Percentiles rank a stretch among this genome's conserved stretches.
These are phyloP conservation scores for Sepioteuthis lessoniana DNA, from an alignment of 2,888 invertebrate genomes.

Conservation along the genomic window DNA sequence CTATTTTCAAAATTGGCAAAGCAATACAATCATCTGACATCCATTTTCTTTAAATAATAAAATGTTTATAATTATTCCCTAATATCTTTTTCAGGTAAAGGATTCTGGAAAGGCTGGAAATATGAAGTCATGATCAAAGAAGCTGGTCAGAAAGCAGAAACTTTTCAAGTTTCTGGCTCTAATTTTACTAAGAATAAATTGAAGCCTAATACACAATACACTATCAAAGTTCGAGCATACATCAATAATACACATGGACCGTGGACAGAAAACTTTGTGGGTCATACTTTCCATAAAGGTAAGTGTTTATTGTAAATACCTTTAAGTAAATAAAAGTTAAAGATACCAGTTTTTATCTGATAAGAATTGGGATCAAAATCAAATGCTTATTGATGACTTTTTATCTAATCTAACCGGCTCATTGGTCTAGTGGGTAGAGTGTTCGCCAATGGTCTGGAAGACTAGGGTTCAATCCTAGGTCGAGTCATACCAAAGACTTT, in stretches of 20 bases:
- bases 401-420: no score
- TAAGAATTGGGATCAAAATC: no score
- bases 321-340: no score
- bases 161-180: constrained; percentile 62
- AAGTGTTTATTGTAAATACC: constrained; percentile 42
- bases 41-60: background rate
- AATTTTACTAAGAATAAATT: constrained; percentile 74
- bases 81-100: constrained; percentile 76
- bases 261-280: constrained; percentile 84
- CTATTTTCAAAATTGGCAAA: background rate
- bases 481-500: no score
- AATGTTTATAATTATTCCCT: background rate
- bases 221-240: constrained; percentile 86
- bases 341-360: no score
- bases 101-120: constrained; percentile 84
- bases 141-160: constrained; percentile 51
- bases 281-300: constrained; percentile 78
- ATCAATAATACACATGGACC: constrained; percentile 85
- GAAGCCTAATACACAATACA: constrained; percentile 85
- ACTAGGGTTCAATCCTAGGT: no score
- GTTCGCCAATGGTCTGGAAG: no score
- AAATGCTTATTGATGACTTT: no score
- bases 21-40: background rate
- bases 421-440: no score
- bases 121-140: constrained; percentile 81